A percentile compares a stretch with the other conserved stretches of the same genome.
These are phyloP conservation scores for Papilio aristodemus DNA, from an alignment of 1,140 invertebrate genomes.

Conservation along the genomic window DNA sequence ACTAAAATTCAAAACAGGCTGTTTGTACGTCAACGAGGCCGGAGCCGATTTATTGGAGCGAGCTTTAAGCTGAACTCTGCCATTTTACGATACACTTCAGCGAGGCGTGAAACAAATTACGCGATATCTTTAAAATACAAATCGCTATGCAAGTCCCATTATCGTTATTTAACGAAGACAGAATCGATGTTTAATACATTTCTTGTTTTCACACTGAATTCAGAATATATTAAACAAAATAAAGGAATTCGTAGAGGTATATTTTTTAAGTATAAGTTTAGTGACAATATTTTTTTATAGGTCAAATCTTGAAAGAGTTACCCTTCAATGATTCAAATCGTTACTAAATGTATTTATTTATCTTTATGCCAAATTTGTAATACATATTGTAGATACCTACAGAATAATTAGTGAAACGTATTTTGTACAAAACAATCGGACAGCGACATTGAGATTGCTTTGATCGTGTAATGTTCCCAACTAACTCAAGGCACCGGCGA, in stretches of 20 bases:
- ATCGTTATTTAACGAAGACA: slow-evolving; percentile 25
- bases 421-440: slow-evolving; percentile 14
- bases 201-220: not conserved
- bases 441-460: slow-evolving; percentile 2
- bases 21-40: slow-evolving; percentile 64
- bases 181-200: slow-evolving; percentile 11
- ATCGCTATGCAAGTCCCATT: slow-evolving; percentile 15
- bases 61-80: slow-evolving; percentile 50
- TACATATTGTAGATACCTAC: not conserved
- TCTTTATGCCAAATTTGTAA: not conserved
- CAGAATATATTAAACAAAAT: not conserved
- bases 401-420: slow-evolving; percentile 5
- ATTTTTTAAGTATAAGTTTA: no score
- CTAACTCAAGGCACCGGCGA: slow-evolving; percentile 5
- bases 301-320: no score
- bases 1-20: slow-evolving; percentile 72
- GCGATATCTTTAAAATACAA: slow-evolving; percentile 32
- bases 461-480: slow-evolving; percentile 19
- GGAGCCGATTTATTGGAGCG: slow-evolving; percentile 66
- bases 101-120: slow-evolving; percentile 24
- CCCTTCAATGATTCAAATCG: no score
- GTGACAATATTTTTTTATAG: no score
- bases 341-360: no score
- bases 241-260: not conserved
- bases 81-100: slow-evolving; percentile 38